phyloP scores from a whole-genome alignment of 2,113 vertebrate species.

The Antechinus flavipes region DNA sequence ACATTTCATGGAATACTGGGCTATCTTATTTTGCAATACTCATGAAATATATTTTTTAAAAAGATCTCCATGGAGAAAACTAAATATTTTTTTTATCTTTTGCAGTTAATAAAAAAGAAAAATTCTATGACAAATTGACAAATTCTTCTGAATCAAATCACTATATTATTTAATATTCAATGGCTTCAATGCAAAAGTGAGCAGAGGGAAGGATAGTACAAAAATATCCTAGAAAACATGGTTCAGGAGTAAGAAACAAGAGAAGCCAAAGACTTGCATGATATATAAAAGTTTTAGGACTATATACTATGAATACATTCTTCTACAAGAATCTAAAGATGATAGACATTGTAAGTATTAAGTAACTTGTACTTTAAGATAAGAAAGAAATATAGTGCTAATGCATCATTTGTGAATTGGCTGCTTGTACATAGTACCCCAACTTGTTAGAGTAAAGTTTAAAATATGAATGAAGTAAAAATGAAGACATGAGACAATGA shows the following conservation, averaged over 20 bases:
- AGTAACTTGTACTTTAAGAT: not conserved
- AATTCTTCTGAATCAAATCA: not conserved
- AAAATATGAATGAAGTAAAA: not conserved
- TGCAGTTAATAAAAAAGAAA: not conserved
- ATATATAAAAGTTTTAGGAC: not conserved
- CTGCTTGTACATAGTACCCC: not conserved
- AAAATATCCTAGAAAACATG: not conserved
- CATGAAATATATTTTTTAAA: not conserved
- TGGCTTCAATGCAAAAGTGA: not conserved
- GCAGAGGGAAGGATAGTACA: not conserved
- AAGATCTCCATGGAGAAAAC: not conserved
- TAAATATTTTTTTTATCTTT: not conserved
- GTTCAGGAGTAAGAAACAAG: not conserved
- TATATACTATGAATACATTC: not conserved
- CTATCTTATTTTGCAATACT: not conserved
- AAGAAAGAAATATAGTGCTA: not conserved
- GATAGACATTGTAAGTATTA: not conserved
- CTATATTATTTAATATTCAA: not conserved
- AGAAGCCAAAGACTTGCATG: not conserved
- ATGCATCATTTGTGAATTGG: not conserved
- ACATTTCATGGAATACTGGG: not conserved
- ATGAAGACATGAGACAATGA: not conserved
- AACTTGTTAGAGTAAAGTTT: not conserved
- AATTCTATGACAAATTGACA: not conserved
- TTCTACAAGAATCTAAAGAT: not conserved